A percentile compares a stretch with the other conserved stretches of the same genome.
phyloP scores from a whole-genome alignment of 2,797 vertebrate genomes.

The Gambelia wislizenii region DNA sequence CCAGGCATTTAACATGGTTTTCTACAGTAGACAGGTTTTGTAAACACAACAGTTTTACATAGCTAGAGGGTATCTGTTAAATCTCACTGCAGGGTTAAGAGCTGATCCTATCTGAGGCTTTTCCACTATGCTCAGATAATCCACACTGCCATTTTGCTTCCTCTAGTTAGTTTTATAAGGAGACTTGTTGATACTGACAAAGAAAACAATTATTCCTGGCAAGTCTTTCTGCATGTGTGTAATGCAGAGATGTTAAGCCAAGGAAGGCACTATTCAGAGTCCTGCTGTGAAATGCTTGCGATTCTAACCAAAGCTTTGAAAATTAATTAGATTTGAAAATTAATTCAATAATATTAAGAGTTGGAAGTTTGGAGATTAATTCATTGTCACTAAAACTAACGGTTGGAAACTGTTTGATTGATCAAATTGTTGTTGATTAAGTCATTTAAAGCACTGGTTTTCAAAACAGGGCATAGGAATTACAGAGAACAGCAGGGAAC shows the following conservation, averaged over 20 bases:
- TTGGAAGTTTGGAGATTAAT: too few species aligned
- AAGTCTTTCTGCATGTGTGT: not conserved
- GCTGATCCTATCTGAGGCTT: slow-evolving; percentile 1
- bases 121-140: not conserved
- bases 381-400: too few species aligned
- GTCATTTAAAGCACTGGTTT: too few species aligned
- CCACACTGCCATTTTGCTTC: not conserved
- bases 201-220: slow-evolving; percentile 16
- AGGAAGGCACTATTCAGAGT: not conserved
- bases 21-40: not conserved
- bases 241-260: slow-evolving; percentile 10
- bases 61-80: slow-evolving; percentile 13
- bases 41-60: slow-evolving; percentile 9
- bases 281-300: not conserved
- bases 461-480: too few species aligned
- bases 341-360: too few species aligned
- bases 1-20: slow-evolving; percentile 16
- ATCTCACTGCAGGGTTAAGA: slow-evolving; percentile 1
- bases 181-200: slow-evolving; percentile 2
- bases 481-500: too few species aligned
- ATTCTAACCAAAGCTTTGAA: too few species aligned
- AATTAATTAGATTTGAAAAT: too few species aligned
- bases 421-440: too few species aligned
- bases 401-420: too few species aligned
- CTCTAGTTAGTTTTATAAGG: slow-evolving; percentile 11